Conservation (phyloP, 2,797 vertebrate genomes). For the Ficedula albicollis region DNA sequence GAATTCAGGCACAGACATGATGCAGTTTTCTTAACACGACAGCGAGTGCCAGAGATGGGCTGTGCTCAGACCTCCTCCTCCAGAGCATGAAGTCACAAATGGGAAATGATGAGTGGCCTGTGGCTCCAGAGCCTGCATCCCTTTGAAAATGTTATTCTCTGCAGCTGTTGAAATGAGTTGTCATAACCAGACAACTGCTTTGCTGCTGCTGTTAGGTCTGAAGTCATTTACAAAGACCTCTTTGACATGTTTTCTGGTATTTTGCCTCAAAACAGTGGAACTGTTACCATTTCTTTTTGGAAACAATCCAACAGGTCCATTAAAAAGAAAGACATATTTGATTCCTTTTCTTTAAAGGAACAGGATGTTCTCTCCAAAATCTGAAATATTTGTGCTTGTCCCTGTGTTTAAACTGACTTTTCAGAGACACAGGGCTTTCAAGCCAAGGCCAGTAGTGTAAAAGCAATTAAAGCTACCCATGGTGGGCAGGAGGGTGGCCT, state of each 20-base stretch:
- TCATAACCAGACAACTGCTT: slow-evolving; percentile 1
- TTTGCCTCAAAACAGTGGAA: slow-evolving; percentile 37
- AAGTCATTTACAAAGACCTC: background rate
- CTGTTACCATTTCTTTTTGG: slow-evolving; percentile 1
- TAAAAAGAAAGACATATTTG: background rate
- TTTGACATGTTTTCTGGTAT: slow-evolving; percentile 35
- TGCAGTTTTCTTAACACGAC: background rate
- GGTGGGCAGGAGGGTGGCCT: background rate
- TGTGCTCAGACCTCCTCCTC: background rate
- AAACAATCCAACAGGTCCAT: slow-evolving; percentile 33
- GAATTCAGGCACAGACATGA: background rate
- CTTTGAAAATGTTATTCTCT: background rate
- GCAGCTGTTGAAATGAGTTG: background rate
- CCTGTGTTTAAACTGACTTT: background rate
- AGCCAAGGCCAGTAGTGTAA: background rate
- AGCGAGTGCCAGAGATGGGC: background rate
- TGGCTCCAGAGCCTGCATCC: background rate
- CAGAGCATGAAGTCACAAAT: background rate
- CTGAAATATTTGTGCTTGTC: background rate
- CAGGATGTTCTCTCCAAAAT: background rate
- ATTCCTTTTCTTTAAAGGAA: slow-evolving; percentile 14
- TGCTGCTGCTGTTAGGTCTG: background rate
- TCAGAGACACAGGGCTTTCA: background rate
- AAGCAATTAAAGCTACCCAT: background rate
- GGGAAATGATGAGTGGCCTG: background rate